Evolutionary conservation across 2,888 invertebrate genomes (phyloP), one percentile per base, ranked within the genome.

Genomic region (Congeria kusceri): DNA sequence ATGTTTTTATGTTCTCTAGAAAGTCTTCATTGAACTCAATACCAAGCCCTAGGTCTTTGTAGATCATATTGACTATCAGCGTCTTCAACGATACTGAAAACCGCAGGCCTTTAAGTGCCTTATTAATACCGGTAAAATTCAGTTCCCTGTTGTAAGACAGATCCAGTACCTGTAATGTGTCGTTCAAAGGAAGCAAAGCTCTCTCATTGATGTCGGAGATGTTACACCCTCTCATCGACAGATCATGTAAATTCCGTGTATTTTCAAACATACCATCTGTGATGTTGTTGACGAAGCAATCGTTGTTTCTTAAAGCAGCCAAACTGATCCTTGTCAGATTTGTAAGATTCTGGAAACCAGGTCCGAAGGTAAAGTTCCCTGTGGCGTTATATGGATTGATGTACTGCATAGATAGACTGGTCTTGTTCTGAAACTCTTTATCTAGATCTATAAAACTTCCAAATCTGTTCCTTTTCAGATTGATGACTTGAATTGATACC

Each of bases 141-240:
- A 83, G 58, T 0, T 77, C 9, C 49, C 70, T 56, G 47, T 83
- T 83, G 57, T 83, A 80, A 0, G 83, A 83, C 0, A 80, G 53
- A 59, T 80, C 79, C 11, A 83, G 27, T 1, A 20, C 3, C 9
- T 29, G 29, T 1, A 83, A 49, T 9, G 49, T 56, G n/a, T 71
- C 71, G 46, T 29, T 66, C 7, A 83, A 28, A 13, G 66, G 71
- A 0, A 23, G 58, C 18, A 83, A 74, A 13, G 78, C 70, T 5
- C 25, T n/a, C 7, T 59, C 56, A 53, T 57, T 39, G 3, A 83
- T 57, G 20, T 3, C 27, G 0, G 4, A 23, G 18, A 83, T 73
- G 23, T 73, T 44, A 39, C 78, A 79, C 18, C 32, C 46, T 47
- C 62, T 29, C 27, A 79, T n/a, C n/a, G n/a, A 76, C 0, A 83